Evolutionary conservation across 2,113 vertebrate genomes (phyloP).

Genomic region (Cepphus grylle): DNA sequence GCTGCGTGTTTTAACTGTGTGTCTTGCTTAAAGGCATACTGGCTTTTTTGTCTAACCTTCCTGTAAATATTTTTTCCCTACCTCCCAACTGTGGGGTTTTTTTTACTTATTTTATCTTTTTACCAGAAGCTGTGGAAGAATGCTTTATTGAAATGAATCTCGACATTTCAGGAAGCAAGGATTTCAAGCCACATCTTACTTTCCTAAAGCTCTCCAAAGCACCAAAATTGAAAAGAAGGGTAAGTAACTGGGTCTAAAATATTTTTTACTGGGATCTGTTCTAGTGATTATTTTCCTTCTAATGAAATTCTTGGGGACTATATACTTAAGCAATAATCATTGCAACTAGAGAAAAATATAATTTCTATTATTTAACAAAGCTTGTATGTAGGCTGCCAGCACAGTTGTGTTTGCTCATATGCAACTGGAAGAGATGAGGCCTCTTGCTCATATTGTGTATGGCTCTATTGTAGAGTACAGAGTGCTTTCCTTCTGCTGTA

Average conservation of each 20-base stretch:
- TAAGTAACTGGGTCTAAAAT: slow-evolving; percentile 25
- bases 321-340: not conserved
- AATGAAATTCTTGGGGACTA: not conserved
- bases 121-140: slow-evolving; percentile 46
- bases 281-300: not conserved
- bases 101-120: not conserved
- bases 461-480: not conserved
- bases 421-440: not conserved
- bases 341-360: not conserved
- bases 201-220: slow-evolving; percentile 67
- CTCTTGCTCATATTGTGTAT: not conserved
- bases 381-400: not conserved
- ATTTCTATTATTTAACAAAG: not conserved
- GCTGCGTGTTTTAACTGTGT: not conserved
- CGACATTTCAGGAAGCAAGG: slow-evolving; percentile 43
- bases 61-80: not conserved
- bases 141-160: slow-evolving; percentile 46
- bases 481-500: not conserved
- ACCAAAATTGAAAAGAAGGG: slow-evolving; percentile 46
- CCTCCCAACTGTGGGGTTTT: not conserved
- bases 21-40: not conserved
- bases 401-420: not conserved
- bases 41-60: not conserved
- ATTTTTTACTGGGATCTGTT: not conserved
- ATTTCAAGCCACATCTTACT: slow-evolving; percentile 70